Conservation (phyloP, 1,140 invertebrate species). For the Neodiprion virginianus region DNA sequence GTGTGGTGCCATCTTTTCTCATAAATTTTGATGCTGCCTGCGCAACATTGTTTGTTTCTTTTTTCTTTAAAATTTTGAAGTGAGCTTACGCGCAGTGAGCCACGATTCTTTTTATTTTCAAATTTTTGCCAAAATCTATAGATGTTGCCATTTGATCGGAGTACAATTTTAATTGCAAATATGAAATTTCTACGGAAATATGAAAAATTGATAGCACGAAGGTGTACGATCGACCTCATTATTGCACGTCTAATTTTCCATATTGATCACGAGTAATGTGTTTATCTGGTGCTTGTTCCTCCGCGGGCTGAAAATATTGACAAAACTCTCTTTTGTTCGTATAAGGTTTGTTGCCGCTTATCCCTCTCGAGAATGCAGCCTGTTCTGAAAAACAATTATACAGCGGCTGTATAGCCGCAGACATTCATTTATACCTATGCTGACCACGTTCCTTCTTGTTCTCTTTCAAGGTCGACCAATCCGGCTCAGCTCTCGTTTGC, state of each 20-base stretch:
- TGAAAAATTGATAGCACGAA: too few relatives aligned
- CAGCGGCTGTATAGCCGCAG: background rate
- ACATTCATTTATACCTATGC: background rate
- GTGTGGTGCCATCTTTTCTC: background rate
- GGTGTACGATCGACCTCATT: too few relatives aligned
- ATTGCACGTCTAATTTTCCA: too few relatives aligned
- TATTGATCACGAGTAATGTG: too few relatives aligned
- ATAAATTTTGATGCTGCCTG: background rate
- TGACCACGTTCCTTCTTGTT: conserved; percentile 15
- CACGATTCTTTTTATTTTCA: too few relatives aligned
- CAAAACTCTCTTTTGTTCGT: background rate
- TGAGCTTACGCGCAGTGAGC: background rate
- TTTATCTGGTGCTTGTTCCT: too few relatives aligned
- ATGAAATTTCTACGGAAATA: too few relatives aligned
- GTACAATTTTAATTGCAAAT: too few relatives aligned
- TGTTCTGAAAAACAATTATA: background rate
- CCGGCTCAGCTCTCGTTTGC: conserved; percentile 51
- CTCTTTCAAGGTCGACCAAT: conserved; percentile 34
- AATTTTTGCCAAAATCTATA: too few relatives aligned
- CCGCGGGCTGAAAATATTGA: background rate
- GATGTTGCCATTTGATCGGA: too few relatives aligned
- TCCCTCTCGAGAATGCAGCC: background rate
- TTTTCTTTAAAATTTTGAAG: background rate
- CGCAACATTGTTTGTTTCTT: too few relatives aligned
- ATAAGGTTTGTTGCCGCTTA: background rate